These are phyloP conservation scores for Argyrosomus regius DNA, from an alignment of 2,797 vertebrate species.

Conservation along the genomic window DNA sequence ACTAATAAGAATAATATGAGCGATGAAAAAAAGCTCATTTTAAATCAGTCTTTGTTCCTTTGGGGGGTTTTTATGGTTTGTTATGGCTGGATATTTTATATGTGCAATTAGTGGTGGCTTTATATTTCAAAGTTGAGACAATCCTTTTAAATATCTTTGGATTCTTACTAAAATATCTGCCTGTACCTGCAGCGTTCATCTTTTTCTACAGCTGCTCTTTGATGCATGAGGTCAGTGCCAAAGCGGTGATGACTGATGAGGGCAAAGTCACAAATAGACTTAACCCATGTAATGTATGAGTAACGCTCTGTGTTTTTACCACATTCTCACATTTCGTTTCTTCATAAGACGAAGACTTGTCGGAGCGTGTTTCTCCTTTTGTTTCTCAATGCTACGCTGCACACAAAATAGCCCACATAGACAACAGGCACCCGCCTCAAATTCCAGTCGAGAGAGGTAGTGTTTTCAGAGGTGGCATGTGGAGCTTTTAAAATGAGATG, in stretches of 20 bases:
- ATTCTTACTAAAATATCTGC: conserved; percentile 29
- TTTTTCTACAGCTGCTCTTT: conserved; percentile 47
- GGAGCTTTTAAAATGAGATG: conserved; percentile 63
- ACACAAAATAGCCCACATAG: conserved; percentile 46
- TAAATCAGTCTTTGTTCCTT: conserved; percentile 25
- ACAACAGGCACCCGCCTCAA: conserved; percentile 59
- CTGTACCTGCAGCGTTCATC: conserved; percentile 20
- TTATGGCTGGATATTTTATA: conserved; percentile 39
- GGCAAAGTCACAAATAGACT: conserved; percentile 47
- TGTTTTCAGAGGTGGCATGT: conserved; percentile 64
- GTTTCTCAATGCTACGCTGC: conserved; percentile 55
- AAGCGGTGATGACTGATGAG: conserved; percentile 57
- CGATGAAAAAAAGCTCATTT: conserved; percentile 29
- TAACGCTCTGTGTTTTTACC: conserved; percentile 59
- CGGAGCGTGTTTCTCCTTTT: conserved; percentile 67
- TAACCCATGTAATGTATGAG: conserved; percentile 54
- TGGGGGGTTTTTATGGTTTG: conserved; percentile 10
- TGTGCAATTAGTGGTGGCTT: conserved; percentile 39
- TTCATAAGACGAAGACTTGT: conserved; percentile 66
- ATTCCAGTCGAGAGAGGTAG: conserved; percentile 71
- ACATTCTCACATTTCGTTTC: conserved; percentile 71
- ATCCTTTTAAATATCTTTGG: conserved; percentile 21
- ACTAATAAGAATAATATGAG: conserved; percentile 47
- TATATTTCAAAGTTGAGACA: conserved; percentile 56
- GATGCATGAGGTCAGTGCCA: conserved; percentile 49